Conservation (phyloP, 2,888 invertebrate species). For the Amblyjoppa proteus region DNA sequence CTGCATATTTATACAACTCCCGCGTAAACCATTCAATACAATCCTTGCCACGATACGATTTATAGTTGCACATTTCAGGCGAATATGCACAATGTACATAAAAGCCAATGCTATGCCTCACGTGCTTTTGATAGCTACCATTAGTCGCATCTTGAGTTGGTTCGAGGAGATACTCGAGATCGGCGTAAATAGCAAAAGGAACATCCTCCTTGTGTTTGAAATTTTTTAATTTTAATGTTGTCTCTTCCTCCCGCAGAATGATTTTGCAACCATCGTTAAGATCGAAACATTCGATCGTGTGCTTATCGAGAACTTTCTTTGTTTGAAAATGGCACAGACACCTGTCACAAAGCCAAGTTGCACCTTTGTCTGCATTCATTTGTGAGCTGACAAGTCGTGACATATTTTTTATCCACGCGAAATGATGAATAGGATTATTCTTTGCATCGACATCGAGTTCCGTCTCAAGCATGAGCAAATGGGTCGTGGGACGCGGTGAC, state of each 20-base stretch:
- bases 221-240: conserved; percentile 30
- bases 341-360: conserved; percentile 29
- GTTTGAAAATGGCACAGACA: conserved; percentile 11
- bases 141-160: too few relatives aligned
- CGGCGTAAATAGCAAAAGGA: conserved; percentile 41
- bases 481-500: neutral
- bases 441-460: neutral
- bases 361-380: neutral
- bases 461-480: conserved; percentile 18
- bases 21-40: conserved; percentile 2
- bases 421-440: conserved; percentile 22
- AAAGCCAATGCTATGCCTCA: neutral
- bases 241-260: conserved; percentile 15
- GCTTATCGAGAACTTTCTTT: neutral
- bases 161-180: conserved; percentile 27
- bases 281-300: conserved; percentile 4
- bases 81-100: neutral
- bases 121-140: too few relatives aligned
- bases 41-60: neutral
- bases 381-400: conserved; percentile 35
- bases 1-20: neutral
- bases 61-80: neutral
- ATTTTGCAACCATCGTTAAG: conserved; percentile 8
- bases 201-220: conserved; percentile 25
- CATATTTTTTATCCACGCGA: conserved; percentile 39